phyloP scores from a whole-genome alignment of 2,797 vertebrate genomes.

The Sebastes wilsoni region DNA sequence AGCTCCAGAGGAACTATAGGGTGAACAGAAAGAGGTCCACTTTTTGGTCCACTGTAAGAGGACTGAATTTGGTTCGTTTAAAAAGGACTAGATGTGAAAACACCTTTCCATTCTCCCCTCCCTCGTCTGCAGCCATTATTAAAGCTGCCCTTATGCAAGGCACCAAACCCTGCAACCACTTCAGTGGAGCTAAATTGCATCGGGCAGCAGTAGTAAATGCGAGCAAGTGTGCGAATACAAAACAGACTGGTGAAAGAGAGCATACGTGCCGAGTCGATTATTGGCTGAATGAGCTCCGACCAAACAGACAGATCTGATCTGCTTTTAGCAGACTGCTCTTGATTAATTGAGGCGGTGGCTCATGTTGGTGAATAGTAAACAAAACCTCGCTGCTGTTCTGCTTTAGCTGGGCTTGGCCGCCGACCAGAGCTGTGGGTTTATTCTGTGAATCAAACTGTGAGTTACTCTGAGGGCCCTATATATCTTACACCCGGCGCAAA shows the following conservation, averaged over 20 bases:
- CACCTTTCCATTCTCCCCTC: background rate
- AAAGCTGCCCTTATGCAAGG: background rate
- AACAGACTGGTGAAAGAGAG: constrained; percentile 11
- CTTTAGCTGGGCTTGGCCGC: constrained; percentile 3
- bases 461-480: background rate
- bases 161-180: background rate
- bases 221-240: constrained; percentile 10
- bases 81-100: no score
- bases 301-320: constrained; percentile 34
- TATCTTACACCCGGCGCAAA: no score
- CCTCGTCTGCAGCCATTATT: background rate
- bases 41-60: no score
- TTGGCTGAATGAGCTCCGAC: constrained; percentile 29
- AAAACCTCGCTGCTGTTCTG: constrained; percentile 28
- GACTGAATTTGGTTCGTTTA: no score
- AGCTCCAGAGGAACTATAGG: no score
- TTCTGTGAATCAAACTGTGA: constrained; percentile 5
- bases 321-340: constrained; percentile 29
- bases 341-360: constrained; percentile 30
- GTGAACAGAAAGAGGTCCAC: no score
- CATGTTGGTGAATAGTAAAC: constrained; percentile 41
- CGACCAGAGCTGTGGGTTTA: constrained; percentile 32
- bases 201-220: background rate
- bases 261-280: background rate
- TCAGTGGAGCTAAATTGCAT: background rate